Evolutionary conservation across 35 echinoderm and acorn worm species (phyloP), one percentile per base, ranked within the genome.

Genomic region (Ophiothrix spiculata): DNA sequence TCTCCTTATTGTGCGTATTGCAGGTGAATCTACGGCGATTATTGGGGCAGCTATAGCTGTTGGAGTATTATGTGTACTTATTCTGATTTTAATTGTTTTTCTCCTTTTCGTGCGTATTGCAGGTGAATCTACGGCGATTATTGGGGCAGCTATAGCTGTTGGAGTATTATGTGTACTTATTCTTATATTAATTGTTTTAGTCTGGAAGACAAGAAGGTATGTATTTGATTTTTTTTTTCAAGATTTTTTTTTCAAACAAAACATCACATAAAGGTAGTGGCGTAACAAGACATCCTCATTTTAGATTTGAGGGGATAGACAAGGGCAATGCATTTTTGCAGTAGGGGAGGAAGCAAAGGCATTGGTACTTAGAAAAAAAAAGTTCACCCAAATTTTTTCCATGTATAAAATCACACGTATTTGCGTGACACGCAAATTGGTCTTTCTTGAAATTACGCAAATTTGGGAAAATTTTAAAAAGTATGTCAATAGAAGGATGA

Each of bases 121-220:
- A 69, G 60, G 60, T 6, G 60, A 69, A 69, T 69, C 60, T 69
- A 69, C 60, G 60, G 60, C 60, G 3, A 69, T 69, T 69, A 69
- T 69, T 28, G 60, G 10, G 1, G 25, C 60, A 69, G 60, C 60
- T 2, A 25, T 69, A 25, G 60, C 60, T 10, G 60, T 69, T 15
- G 60, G 60, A 12, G 25, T 69, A 25, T 2, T 69, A 28, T 69
- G 60, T 69, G 60, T 69, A 2, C 60, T 69, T 69, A 69, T 69
- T 15, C 60, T 69, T 10, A 69, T 69, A 4, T 69, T 69, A 69
- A 69, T 69, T 25, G 60, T 25, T 2, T 2, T 69, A 4, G 60
- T 69, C 60, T 69, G 60, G 60, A 69, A 69, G 29, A 69, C 60
- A 12, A 69, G 60, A 69, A 69, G 60, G 60, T 69, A 25, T 49